These are phyloP conservation scores for Drosophila novamexicana DNA, from an alignment of 1,140 invertebrate genomes.

Conservation along the genomic window DNA sequence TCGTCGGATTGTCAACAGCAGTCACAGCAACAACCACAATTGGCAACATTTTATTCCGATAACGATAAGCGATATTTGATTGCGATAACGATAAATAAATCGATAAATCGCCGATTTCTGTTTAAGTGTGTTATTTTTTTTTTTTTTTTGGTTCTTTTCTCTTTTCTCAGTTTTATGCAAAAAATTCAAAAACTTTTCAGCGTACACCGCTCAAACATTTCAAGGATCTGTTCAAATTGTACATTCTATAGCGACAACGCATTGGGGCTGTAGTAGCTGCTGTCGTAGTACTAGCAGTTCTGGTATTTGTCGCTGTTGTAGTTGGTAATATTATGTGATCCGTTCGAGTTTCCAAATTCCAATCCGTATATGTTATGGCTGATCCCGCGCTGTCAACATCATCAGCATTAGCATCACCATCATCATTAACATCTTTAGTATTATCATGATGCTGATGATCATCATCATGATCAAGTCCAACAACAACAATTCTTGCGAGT, in stretches of 20 bases:
- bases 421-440: slow-evolving; percentile 10
- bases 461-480: slow-evolving; percentile 36
- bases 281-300: slow-evolving; percentile 37
- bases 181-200: slow-evolving; percentile 78
- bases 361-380: slow-evolving; percentile 19
- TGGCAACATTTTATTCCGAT: slow-evolving; percentile 62
- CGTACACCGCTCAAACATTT: slow-evolving; percentile 61
- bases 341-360: slow-evolving; percentile 6
- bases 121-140: neutral
- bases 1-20: slow-evolving; percentile 67
- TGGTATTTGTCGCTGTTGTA: slow-evolving; percentile 44
- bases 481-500: slow-evolving; percentile 48
- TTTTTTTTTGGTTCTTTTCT: slow-evolving; percentile 15
- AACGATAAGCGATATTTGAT: neutral
- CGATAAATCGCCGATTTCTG: slow-evolving; percentile 7
- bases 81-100: slow-evolving; percentile 23
- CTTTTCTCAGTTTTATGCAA: slow-evolving; percentile 76
- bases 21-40: slow-evolving; percentile 81
- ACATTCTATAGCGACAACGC: slow-evolving; percentile 57
- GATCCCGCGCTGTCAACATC: slow-evolving; percentile 39
- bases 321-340: slow-evolving; percentile 14
- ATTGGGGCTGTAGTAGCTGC: slow-evolving; percentile 62
- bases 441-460: slow-evolving; percentile 13
- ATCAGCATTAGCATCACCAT: slow-evolving; percentile 24
- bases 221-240: slow-evolving; percentile 79